Base-by-base conservation (phyloP, 2,113 vertebrate species). In the Caranx ignobilis region DNA sequence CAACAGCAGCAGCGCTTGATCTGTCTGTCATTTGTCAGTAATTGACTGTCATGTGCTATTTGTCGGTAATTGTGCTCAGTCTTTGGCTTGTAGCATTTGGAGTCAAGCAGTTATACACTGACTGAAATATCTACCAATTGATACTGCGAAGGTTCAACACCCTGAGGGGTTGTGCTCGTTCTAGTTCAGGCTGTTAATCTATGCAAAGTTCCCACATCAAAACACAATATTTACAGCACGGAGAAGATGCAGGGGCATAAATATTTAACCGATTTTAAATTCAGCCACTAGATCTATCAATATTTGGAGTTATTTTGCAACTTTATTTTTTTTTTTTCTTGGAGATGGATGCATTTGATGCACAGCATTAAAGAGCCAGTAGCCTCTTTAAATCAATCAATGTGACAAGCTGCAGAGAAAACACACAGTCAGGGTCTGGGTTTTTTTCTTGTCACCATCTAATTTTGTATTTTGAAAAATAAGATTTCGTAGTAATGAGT, bases 161-260 rank as follows among this genome's bases (percentile, higher is more conserved):
- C 64, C 77, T 43, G 6, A 3, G 60, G 60, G 60, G 48, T 75
- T 61, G 43, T 48, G 60, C 63, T 26, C 55, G 47, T 56, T 72
- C 54, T 48, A 45, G 55, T 75, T 59, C 5, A 35, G 79, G 68
- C 48, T 66, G 31, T 21, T 82, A 69, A 87, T 86, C 78, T 78
- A 70, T 80, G 68, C 72, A 76, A 62, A 59, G 39, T 81, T 71
- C 50, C 61, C 26, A 45, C 75, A 87, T 88, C 83, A 71, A 87
- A 91, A 85, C 72, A 68, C 68, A 88, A 85, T 83, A 87, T 90
- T 91, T 85, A 90, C 79, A 81, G 45, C 41, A 11, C 32, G 43
- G 68, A 82, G 60, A 75, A 70, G 70, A 80, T 50, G 55, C 62
- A 39, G 57, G 57, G 0, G 55, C 81, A 89, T 93, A 18, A 85